A percentile compares a stretch with the other conserved stretches of the same genome.
Evolutionary conservation across 2,113 vertebrate genomes (phyloP).

Genomic region (Oncorhynchus keta): DNA sequence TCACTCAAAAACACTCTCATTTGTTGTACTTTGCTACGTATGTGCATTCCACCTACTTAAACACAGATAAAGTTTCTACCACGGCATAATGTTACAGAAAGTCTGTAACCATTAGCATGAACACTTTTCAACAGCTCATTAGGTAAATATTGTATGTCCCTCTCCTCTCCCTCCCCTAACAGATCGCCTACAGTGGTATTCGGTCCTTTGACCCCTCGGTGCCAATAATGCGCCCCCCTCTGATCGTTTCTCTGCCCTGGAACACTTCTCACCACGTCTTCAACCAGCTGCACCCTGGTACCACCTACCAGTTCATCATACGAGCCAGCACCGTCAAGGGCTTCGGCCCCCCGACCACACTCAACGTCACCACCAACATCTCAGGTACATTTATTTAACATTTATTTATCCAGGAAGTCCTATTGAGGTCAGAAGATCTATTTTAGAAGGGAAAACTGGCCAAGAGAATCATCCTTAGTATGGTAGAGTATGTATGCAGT

Average conservation of each 20-base stretch:
- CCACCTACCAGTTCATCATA: slow-evolving; percentile 94
- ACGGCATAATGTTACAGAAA: too few species aligned
- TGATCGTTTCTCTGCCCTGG: slow-evolving; percentile 87
- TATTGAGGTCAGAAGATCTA: too few species aligned
- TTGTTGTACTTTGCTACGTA: too few species aligned
- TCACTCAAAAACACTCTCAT: background rate
- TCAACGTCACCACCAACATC: slow-evolving; percentile 97
- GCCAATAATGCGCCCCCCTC: slow-evolving; percentile 83
- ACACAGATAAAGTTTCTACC: too few species aligned
- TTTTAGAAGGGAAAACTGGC: too few species aligned
- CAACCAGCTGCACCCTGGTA: slow-evolving; percentile 90
- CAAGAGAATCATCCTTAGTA: too few species aligned
- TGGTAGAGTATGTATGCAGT: too few species aligned
- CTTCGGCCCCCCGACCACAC: slow-evolving; percentile 86
- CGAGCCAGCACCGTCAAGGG: slow-evolving; percentile 94
- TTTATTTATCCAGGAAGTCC: too few species aligned
- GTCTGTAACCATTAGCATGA: background rate
- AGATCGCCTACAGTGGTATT: slow-evolving; percentile 93
- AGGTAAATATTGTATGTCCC: slow-evolving; percentile 2
- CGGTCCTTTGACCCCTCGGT: slow-evolving; percentile 95
- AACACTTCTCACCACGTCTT: slow-evolving; percentile 91
- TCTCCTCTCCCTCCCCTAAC: slow-evolving; percentile 20
- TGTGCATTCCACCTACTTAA: too few species aligned
- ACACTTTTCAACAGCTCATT: background rate
- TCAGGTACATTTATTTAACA: slow-evolving; percentile 77